Base-by-base conservation (phyloP, 2,888 invertebrate genomes). In the Panorpa germanica region DNA sequence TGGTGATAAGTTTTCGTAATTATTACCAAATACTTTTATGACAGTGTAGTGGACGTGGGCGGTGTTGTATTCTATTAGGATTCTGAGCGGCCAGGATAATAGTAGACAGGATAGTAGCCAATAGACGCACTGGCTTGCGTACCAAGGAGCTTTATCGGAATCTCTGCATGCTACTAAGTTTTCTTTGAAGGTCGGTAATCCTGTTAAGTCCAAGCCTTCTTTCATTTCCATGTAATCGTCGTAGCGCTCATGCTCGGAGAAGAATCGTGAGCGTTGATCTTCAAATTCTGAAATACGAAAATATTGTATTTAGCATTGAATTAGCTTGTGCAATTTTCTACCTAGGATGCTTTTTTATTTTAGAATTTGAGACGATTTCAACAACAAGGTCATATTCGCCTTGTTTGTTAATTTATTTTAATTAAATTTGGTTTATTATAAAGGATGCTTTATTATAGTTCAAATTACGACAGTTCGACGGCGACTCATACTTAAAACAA, bases 151-250 rank as follows among this genome's bases (percentile, higher is more conserved):
- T 17, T 55, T 52, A 38, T 59, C 61, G 8, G 55, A 52, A 35
- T 61, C 61, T 45, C 61, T 61, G 47, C 32, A 61, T 28, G 61
- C 61, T 10, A 61, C 59, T 55, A 63, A 60, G 38, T 61, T 60
- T 45, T 65, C 63, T 38, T 61, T 61, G 42, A 65, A 65, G 4
- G 59, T 58, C 37, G 57, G 57, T 37, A 69, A 65, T 41, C 69
- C 70, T 9, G 70, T 65, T 12, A 82, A 58, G 45, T 81, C 81
- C 37, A 82, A 57, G 0, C 81, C 80, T 46, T 82, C 81, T 2
- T 73, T 57, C 64, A 78, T 80, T 53, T 83, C 81, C 74, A 81
- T 75, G 49, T 81, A 82, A 50, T 82, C 81, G 44, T 83, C 82
- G 33, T 72, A 65, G 13, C 74, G 56, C 48, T 81, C 81, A 52